Evolutionary conservation across 2,888 invertebrate genomes (phyloP).

Genomic region (Melinaea menophilus): DNA sequence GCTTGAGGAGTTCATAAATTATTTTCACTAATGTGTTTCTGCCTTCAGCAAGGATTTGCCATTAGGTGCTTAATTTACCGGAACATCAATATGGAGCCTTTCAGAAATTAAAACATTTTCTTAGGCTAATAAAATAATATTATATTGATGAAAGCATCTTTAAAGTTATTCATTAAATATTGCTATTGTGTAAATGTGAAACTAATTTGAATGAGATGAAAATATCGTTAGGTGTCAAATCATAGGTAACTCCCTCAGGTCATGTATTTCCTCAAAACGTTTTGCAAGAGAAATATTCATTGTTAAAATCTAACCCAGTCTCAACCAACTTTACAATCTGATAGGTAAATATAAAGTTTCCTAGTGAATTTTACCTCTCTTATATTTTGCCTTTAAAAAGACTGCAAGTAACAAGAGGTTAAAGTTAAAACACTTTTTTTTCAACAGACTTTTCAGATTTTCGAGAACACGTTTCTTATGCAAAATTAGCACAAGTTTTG

Average conservation of each 20-base stretch:
- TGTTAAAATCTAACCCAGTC: conserved; percentile 16
- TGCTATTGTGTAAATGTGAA: neutral
- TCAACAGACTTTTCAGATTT: conserved; percentile 14
- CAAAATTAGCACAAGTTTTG: conserved; percentile 27
- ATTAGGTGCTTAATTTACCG: conserved; percentile 20
- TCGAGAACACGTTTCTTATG: conserved; percentile 18
- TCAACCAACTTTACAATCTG: conserved; percentile 23
- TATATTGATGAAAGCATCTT: neutral
- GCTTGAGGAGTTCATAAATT: conserved; percentile 17
- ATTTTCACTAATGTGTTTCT: conserved; percentile 22
- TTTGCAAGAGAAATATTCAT: neutral
- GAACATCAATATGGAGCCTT: conserved; percentile 19
- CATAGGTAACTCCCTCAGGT: neutral
- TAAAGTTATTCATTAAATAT: neutral
- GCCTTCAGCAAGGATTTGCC: conserved; percentile 12
- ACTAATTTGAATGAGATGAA: neutral
- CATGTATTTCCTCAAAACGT: neutral
- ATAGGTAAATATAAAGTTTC: conserved; percentile 29
- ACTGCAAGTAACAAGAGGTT: conserved; percentile 28
- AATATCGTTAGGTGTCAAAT: neutral
- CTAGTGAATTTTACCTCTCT: conserved; percentile 29
- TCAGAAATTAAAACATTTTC: conserved; percentile 18
- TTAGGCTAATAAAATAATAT: conserved; percentile 14
- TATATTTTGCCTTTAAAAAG: conserved; percentile 32
- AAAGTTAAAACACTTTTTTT: conserved; percentile 30